Base-by-base conservation (phyloP, 1,140 invertebrate species). In the Drosophila micromelanica region DNA sequence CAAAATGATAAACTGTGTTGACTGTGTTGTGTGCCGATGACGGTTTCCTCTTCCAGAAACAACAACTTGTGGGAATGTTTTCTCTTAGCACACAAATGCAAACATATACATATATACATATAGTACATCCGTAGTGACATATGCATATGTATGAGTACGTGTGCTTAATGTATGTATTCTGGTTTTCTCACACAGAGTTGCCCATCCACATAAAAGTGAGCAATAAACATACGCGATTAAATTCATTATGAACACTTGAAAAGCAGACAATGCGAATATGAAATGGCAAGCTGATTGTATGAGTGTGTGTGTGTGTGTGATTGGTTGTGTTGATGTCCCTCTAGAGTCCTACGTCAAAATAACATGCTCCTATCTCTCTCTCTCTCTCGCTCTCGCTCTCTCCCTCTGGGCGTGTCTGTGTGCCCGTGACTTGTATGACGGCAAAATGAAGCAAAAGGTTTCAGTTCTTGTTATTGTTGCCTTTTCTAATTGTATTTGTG, bases 161-260 rank as follows among this genome's bases (percentile, higher is more conserved):
- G 63, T 49, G 20, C 37, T 40, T 40, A 12, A 35, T 59, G n/a
- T n/a, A n/a, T n/a, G n/a, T n/a, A n/a, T n/a, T n/a, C n/a, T n/a
- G n/a, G 17, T 35, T 48, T 27, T 13, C 32, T 11, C 37, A 30
- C 35, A 17, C 48, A 64, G 49, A 48, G 3, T 17, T 17, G 27
- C 49, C n/a, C 43, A 40, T 7, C 42, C 32, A 38, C 27, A 38
- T 45, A 71, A 79, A 87, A 87, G 82, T 87, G 84, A 87, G 82
- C 82, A 87, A 87, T 87, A 87, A 89, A 87, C 82, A 87, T 89
- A 89, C 76, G 84, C 84, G 82, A 87, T 87, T 87, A 87, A 87
- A 79, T 87, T 87, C 79, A 87, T 87, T 87, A 87, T 89, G 73
- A 87, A 81, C 82, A 89, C 84, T 87, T 77, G 84, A 87, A 84